Percentiles rank a stretch among this genome's conserved stretches.
Evolutionary conservation across 64 coral and sea anemone species (phyloP).

Genomic region (Porites australiensis): DNA sequence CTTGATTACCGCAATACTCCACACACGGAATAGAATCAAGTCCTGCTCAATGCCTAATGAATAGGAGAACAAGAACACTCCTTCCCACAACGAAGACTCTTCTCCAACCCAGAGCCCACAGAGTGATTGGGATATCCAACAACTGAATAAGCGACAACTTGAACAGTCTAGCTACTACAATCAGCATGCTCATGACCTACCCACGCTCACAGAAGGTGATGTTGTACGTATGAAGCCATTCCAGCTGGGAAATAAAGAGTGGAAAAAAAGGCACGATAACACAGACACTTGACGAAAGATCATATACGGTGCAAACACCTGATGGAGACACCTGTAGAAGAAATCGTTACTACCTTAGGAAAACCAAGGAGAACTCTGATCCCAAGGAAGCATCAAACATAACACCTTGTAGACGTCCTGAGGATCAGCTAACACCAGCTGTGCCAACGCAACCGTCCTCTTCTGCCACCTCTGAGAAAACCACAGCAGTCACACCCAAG

Average conservation of each 20-base stretch:
- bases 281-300: neutral
- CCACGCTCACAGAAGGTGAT: slow-evolving; percentile 1
- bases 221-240: slow-evolving; percentile 55
- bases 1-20: neutral
- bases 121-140: neutral
- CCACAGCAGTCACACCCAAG: neutral
- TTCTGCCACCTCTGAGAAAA: neutral
- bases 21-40: slow-evolving; percentile 1
- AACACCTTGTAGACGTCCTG: neutral
- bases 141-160: neutral
- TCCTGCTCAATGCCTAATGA: slow-evolving; percentile 24
- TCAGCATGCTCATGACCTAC: neutral
- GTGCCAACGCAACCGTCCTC: neutral
- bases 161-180: slow-evolving; percentile 42
- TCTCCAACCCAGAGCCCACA: neutral
- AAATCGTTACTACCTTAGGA: slow-evolving; percentile 6
- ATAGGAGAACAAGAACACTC: neutral
- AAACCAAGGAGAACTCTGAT: neutral
- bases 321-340: neutral
- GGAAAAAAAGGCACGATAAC: slow-evolving; percentile 52
- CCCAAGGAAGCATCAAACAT: neutral
- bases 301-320: slow-evolving; percentile 2
- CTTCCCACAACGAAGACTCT: neutral
- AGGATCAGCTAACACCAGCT: neutral
- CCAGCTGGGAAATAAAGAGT: neutral